Evolutionary conservation across 2,113 vertebrate species (phyloP).

Genomic region (Microtus oregoni): DNA sequence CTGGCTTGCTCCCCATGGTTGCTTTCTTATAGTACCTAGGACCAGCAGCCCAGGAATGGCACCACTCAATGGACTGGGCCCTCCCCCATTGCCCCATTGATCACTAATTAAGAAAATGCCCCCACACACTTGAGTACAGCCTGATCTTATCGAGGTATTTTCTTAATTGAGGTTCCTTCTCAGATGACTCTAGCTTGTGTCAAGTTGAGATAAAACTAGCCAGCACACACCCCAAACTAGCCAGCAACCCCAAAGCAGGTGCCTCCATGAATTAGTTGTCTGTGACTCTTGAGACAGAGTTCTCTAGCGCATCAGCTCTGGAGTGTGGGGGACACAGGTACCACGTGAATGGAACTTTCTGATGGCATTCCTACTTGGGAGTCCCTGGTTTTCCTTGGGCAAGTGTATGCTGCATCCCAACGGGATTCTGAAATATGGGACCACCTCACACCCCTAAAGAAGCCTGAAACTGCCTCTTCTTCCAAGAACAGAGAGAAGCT

Average conservation of each 20-base stretch:
- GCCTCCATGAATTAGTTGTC: background rate
- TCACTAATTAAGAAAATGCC: background rate
- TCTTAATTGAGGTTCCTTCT: background rate
- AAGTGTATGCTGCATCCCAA: fast-evolving
- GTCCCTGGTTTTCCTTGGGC: background rate
- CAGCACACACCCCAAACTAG: background rate
- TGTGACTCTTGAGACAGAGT: background rate
- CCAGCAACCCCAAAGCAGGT: too few relatives aligned
- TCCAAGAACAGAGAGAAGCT: background rate
- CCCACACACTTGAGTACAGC: background rate
- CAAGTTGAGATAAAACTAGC: background rate
- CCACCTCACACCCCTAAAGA: background rate
- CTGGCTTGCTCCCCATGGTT: background rate
- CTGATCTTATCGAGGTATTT: background rate
- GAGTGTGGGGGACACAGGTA: background rate
- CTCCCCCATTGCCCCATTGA: too few relatives aligned
- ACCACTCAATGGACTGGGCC: background rate
- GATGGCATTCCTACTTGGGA: background rate
- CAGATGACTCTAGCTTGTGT: background rate
- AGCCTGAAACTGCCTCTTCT: fast-evolving
- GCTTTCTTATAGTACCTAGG: background rate
- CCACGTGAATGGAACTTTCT: background rate
- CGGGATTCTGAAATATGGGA: background rate
- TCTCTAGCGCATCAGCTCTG: background rate
- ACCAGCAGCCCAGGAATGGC: background rate